Base-by-base conservation (phyloP, 2,888 invertebrate genomes). In the Parnassius smintheus region DNA sequence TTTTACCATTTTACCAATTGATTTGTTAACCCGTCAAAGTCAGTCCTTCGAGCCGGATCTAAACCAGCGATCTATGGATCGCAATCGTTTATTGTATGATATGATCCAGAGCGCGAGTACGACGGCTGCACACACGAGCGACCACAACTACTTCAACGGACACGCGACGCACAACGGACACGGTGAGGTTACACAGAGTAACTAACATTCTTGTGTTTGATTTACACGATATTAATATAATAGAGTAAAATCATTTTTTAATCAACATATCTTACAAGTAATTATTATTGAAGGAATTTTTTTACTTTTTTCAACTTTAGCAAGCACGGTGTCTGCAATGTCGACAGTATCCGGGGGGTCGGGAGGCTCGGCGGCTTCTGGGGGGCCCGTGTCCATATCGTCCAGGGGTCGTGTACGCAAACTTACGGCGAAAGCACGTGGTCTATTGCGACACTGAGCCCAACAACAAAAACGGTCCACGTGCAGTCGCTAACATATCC, bases 381-480 rank as follows among this genome's bases (percentile, higher is more conserved):
- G 62, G 44, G 69, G 66, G 12, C 72, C 78, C 2, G 82, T 93
- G 65, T 93, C 92, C 35, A 85, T 91, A 62, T 92, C 87, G 64
- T 97, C 97, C 73, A 93, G 98, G 59, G 98, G 98, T 2, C 93
- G 98, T 51, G 94, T 98, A 62, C 93, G 98, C 59, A 96, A 95
- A 83, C 93, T 97, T 72, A 97, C 97, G 41, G 94, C 96, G 62
- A 94, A 96, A 79, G 96, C 96, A 65, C 92, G 95, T 59, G 95
- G 95, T 57, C 93, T 94, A 71, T 82, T 93, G 66, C 78, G 87
- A 45, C 92, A 92, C 68, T 67, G 58, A 60, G 41, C 50, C 11
- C 9, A 44, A 9, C 13, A 41, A 44, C 11, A 18, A 56, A 48
- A 53, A n/a, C 35, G 18, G 13, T 54, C 41, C 52, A 35, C 45